phyloP scores from a whole-genome alignment of 2,888 invertebrate genomes.

The Drosophila neotestacea region DNA sequence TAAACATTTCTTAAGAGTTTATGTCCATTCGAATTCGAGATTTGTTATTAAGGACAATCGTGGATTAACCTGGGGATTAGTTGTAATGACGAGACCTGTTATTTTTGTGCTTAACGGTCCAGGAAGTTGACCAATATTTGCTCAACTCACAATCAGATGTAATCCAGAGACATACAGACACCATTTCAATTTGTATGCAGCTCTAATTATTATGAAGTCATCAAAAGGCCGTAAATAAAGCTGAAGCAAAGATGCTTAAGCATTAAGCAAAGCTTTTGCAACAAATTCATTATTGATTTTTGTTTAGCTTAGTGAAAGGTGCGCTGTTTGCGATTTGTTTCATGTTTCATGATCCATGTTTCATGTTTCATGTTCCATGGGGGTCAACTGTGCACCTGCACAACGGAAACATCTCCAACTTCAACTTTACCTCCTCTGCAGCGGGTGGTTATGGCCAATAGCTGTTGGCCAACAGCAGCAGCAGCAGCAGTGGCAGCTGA shows the following conservation, averaged over 20 bases:
- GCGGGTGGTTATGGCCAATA: conserved; percentile 33
- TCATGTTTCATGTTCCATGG: conserved; percentile 26
- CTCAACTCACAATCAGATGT: neutral
- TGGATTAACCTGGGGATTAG: conserved; percentile 8
- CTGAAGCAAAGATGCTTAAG: conserved; percentile 14
- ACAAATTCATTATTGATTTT: conserved; percentile 54
- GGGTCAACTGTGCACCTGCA: conserved; percentile 44
- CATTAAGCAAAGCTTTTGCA: conserved; percentile 22
- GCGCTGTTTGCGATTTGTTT: conserved; percentile 38
- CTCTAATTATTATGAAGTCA: conserved; percentile 1
- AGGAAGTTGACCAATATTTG: conserved; percentile 34
- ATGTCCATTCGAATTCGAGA: neutral
- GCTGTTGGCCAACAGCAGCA: conserved; percentile 7
- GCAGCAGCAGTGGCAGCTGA: conserved; percentile 27
- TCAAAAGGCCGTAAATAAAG: conserved; percentile 17
- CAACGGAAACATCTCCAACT: conserved; percentile 4
- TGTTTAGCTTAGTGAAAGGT: conserved; percentile 70
- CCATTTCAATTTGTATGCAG: conserved; percentile 15
- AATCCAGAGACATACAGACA: conserved; percentile 11
- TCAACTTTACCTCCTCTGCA: conserved; percentile 3
- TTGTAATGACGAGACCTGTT: conserved; percentile 14
- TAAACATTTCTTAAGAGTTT: neutral
- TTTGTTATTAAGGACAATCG: conserved; percentile 12
- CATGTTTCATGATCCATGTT: conserved; percentile 17
- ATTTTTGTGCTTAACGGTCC: conserved; percentile 14